A percentile compares a stretch with the other conserved stretches of the same genome.
Evolutionary conservation across 2,113 vertebrate genomes (phyloP).

Genomic region (Thomomys bottae): DNA sequence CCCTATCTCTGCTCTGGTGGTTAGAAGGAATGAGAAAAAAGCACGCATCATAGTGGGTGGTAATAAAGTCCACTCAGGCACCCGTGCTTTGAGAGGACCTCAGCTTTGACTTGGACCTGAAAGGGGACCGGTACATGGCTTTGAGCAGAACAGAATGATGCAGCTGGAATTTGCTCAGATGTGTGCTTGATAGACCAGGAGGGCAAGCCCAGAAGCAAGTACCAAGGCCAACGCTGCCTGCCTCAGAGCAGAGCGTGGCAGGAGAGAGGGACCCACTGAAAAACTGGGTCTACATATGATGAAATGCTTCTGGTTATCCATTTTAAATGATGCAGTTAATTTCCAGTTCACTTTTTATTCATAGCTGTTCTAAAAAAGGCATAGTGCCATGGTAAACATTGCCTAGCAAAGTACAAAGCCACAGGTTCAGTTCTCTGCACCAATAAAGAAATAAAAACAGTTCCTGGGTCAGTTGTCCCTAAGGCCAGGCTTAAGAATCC

Average conservation of each 20-base stretch:
- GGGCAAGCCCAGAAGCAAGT: neutral
- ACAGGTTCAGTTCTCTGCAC: neutral
- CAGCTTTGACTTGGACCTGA: neutral
- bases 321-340: rapidly evolving
- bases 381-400: neutral
- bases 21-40: neutral
- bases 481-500: neutral
- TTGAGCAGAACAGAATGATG: neutral
- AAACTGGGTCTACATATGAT: too few species aligned
- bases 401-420: neutral
- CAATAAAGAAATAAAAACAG: neutral
- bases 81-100: neutral
- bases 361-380: neutral
- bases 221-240: too few species aligned
- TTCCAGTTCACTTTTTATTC: neutral
- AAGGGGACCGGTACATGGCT: rapidly evolving
- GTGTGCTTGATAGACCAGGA: neutral
- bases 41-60: rapidly evolving
- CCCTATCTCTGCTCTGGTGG: neutral
- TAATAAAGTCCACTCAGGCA: rapidly evolving
- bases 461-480: neutral
- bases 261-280: too few species aligned
- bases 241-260: neutral
- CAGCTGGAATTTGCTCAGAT: neutral
- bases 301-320: too few species aligned